These are phyloP conservation scores for Anolis sagrei DNA, from an alignment of 2,113 vertebrate genomes.

Conservation along the genomic window DNA sequence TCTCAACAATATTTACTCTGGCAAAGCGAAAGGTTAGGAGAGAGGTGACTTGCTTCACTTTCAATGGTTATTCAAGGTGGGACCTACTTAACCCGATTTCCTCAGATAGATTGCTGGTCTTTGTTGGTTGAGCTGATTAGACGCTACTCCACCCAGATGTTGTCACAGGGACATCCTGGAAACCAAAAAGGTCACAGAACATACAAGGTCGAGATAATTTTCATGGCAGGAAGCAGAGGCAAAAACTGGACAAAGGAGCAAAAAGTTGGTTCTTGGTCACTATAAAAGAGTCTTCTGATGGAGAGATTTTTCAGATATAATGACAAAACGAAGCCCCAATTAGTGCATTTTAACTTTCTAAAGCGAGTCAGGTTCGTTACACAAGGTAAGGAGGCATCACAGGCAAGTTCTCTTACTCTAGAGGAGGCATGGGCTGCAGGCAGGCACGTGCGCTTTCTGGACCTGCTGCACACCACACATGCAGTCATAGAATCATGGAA, in stretches of 20 bases:
- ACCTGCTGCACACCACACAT: no score
- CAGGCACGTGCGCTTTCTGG: no score
- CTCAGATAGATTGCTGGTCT: background rate
- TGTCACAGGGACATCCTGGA: background rate
- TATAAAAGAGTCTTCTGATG: no score
- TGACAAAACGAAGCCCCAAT: no score
- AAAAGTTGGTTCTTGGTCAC: no score
- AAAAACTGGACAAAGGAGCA: background rate
- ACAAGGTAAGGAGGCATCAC: no score
- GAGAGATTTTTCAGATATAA: no score
- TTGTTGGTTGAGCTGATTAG: constrained; percentile 27
- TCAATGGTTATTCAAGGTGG: background rate
- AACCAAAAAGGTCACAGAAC: background rate
- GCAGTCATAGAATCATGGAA: no score
- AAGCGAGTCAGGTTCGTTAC: no score
- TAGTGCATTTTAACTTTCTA: no score
- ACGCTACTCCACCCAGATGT: background rate
- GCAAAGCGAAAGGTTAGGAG: accelerated
- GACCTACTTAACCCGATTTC: constrained; percentile 4
- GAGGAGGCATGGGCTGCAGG: no score
- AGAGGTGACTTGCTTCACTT: background rate
- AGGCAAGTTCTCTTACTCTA: no score
- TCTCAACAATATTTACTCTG: constrained; percentile 19
- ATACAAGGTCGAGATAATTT: background rate
- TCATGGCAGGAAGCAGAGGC: background rate